Evolutionary conservation across 2,113 vertebrate genomes (phyloP).

Genomic region (Planiliza haematocheilus): DNA sequence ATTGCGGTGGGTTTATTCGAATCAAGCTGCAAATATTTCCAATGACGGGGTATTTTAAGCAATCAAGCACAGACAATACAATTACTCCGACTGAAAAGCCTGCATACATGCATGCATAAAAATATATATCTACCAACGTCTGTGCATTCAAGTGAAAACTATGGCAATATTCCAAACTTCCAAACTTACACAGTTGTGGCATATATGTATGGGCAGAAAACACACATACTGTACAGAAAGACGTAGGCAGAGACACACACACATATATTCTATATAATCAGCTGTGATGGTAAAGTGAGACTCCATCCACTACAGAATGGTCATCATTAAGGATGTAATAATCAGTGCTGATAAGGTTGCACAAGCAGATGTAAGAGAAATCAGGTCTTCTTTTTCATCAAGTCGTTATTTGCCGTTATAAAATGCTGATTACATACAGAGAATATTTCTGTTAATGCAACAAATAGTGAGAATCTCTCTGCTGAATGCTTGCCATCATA

Average conservation of each 20-base stretch:
- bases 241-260: background rate
- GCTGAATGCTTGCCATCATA: too few relatives aligned
- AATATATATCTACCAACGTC: slow-evolving; percentile 21
- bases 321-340: background rate
- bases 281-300: background rate
- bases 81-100: slow-evolving; percentile 31
- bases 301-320: background rate
- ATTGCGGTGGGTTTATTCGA: slow-evolving; percentile 45
- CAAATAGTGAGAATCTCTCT: too few relatives aligned
- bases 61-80: slow-evolving; percentile 61
- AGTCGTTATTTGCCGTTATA: too few relatives aligned
- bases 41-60: slow-evolving; percentile 41
- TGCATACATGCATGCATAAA: slow-evolving; percentile 46
- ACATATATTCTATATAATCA: background rate
- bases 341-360: background rate
- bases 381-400: too few relatives aligned
- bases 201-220: background rate
- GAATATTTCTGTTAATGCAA: too few relatives aligned
- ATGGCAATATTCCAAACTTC: background rate
- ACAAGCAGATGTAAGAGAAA: background rate
- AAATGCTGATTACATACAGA: background rate
- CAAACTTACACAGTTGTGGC: background rate
- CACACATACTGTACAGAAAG: background rate
- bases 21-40: slow-evolving; percentile 45
- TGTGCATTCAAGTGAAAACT: background rate